Conservation (phyloP, 2,113 vertebrate species). For the Indicator maculatus region DNA sequence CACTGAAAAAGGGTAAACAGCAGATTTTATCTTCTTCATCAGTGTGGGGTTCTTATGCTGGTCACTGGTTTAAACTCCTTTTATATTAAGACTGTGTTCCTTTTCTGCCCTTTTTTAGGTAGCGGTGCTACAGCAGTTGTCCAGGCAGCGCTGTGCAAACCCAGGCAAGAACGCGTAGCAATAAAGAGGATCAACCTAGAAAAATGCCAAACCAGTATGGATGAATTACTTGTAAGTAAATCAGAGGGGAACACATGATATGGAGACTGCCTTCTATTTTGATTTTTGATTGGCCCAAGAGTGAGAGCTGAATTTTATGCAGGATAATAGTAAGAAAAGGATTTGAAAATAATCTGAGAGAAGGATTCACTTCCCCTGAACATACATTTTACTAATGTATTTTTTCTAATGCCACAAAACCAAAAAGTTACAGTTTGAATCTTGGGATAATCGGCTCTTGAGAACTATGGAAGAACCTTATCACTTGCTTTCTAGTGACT, state of each 20-base stretch:
- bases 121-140: conserved; percentile 98
- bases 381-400: background rate
- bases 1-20: background rate
- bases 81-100: background rate
- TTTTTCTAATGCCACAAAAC: background rate
- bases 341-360: background rate
- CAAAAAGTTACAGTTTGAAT: background rate
- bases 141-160: conserved; percentile 95
- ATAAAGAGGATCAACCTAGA: conserved; percentile 99
- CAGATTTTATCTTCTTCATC: background rate
- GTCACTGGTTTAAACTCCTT: background rate
- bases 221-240: conserved; percentile 93
- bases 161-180: conserved; percentile 95
- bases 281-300: background rate
- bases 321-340: background rate
- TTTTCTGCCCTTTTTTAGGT: conserved; percentile 81
- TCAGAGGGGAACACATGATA: background rate
- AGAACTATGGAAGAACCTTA: background rate
- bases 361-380: background rate
- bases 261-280: background rate
- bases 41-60: background rate
- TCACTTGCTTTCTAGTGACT: background rate
- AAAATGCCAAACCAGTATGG: conserved; percentile 99
- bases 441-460: background rate
- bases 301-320: background rate